Conservation (phyloP, 2,797 vertebrate species). For the Centropyge bicolor region DNA sequence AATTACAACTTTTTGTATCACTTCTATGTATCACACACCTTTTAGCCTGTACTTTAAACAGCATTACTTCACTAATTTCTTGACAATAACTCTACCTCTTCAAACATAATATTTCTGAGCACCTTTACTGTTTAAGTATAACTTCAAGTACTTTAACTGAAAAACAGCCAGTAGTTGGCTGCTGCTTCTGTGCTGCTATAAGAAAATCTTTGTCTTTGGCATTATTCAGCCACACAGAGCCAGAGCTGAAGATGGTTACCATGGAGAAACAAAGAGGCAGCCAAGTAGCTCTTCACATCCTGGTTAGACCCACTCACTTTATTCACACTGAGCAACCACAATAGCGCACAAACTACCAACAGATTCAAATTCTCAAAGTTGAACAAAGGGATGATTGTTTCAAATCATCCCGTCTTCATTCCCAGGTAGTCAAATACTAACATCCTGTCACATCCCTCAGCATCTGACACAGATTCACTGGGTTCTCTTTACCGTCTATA, state of each 20-base stretch:
- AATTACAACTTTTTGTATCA: background rate
- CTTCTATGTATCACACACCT: no score
- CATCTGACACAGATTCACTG: no score
- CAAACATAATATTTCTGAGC: background rate
- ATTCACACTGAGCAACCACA: slow-evolving; percentile 45
- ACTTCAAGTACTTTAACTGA: background rate
- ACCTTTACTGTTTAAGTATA: background rate
- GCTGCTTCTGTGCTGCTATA: slow-evolving; percentile 15
- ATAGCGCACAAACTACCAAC: slow-evolving; percentile 2
- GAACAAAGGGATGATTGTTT: no score
- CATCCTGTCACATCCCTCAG: no score
- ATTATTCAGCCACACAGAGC: slow-evolving; percentile 30
- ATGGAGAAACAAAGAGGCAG: slow-evolving; percentile 47
- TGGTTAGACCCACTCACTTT: slow-evolving; percentile 26
- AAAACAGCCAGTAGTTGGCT: background rate
- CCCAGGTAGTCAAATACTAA: no score
- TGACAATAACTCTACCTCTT: background rate
- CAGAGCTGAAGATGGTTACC: slow-evolving; percentile 55
- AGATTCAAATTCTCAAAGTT: background rate
- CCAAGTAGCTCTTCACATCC: slow-evolving; percentile 62
- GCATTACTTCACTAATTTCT: background rate
- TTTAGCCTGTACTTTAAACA: background rate
- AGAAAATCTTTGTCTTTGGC: slow-evolving; percentile 34
- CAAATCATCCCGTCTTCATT: no score
- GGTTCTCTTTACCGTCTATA: no score